Evolutionary conservation across 2,113 vertebrate species (phyloP).

Genomic region (Prinia subflava): DNA sequence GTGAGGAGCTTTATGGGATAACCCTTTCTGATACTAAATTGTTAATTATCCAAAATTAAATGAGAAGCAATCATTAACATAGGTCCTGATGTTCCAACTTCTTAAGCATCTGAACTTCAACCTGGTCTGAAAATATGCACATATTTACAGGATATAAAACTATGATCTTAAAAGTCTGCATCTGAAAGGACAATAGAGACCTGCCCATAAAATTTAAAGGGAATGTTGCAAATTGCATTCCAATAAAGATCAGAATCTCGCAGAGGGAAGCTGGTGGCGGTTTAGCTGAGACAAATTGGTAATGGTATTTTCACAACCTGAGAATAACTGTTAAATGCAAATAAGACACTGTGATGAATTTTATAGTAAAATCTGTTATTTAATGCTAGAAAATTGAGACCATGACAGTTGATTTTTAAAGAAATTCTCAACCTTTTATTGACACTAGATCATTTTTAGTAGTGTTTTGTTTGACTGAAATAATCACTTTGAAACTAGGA

Average conservation of each 20-base stretch:
- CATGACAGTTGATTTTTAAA: neutral
- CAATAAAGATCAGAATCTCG: neutral
- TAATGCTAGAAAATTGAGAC: neutral
- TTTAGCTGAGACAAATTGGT: neutral
- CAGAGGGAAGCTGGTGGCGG: fast-evolving
- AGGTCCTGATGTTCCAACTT: neutral
- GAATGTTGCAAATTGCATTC: neutral
- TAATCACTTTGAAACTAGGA: neutral
- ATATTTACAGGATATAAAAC: neutral
- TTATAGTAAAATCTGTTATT: neutral
- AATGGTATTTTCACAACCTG: neutral
- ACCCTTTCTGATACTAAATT: neutral
- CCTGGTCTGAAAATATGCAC: neutral
- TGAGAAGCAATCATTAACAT: neutral
- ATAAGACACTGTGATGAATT: neutral
- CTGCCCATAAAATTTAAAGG: neutral
- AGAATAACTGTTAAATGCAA: neutral
- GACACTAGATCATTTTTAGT: neutral
- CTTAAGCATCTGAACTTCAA: neutral
- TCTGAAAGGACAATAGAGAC: neutral
- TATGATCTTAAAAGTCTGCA: neutral
- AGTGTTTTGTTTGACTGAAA: neutral
- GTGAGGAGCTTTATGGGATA: neutral
- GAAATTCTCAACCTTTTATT: neutral
- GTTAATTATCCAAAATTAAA: neutral